These are phyloP conservation scores for Temnopleurus reevesii DNA, from an alignment of 53 echinoderm and acorn worm species.

Conservation along the genomic window DNA sequence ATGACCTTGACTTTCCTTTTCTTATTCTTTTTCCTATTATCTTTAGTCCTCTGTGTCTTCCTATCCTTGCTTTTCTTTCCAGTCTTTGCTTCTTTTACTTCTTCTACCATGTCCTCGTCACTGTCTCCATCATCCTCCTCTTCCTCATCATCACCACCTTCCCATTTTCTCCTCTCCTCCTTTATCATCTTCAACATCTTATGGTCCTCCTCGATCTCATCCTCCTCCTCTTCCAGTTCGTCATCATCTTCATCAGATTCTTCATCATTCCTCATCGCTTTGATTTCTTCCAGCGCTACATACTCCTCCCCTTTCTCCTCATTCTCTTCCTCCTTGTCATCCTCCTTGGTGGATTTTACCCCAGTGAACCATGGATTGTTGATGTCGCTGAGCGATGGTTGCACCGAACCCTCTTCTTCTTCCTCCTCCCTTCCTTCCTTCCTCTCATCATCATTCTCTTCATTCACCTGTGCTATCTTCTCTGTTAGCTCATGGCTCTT, in stretches of 20 bases:
- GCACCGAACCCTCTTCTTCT: slow-evolving; percentile 2
- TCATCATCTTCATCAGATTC: slow-evolving; percentile 21
- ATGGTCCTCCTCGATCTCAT: slow-evolving; percentile 57
- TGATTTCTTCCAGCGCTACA: slow-evolving; percentile 27
- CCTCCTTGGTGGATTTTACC: neutral
- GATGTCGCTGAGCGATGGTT: slow-evolving; percentile 73
- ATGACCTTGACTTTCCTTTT: slow-evolving; percentile 8
- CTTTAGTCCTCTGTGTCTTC: neutral
- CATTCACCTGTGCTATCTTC: slow-evolving; percentile 70
- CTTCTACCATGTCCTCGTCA: neutral
- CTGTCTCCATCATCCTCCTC: slow-evolving; percentile 25
- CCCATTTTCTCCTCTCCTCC: slow-evolving; percentile 36
- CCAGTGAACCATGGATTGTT: slow-evolving; percentile 98
- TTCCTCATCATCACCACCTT: neutral
- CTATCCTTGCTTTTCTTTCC: neutral
- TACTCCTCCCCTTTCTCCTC: slow-evolving; percentile 28
- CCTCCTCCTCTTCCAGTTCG: slow-evolving; percentile 11
- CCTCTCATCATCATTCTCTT: slow-evolving; percentile 43
- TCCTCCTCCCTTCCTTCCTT: neutral
- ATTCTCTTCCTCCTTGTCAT: slow-evolving; percentile 36
- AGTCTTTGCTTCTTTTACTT: neutral
- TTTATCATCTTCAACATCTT: slow-evolving; percentile 56
- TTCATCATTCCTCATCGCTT: slow-evolving; percentile 1
- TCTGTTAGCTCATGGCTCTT: slow-evolving; percentile 77
- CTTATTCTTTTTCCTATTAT: slow-evolving; percentile 14